phyloP scores from a whole-genome alignment of 2,797 vertebrate genomes.

The Rhinophrynus dorsalis region DNA sequence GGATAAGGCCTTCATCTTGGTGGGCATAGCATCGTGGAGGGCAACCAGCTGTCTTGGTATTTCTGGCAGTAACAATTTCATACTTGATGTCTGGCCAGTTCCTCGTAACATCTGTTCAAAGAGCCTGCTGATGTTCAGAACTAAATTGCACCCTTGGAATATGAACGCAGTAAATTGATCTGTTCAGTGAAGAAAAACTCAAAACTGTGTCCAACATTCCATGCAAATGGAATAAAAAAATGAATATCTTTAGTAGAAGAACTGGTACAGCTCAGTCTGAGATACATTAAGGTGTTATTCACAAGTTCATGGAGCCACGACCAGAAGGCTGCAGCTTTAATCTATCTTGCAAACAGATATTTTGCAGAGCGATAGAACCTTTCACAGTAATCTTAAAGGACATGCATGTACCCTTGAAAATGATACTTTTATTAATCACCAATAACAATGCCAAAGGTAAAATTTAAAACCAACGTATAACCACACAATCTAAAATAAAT shows the following conservation, averaged over 20 bases:
- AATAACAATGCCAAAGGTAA: too few species aligned
- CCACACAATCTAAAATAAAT: too few species aligned
- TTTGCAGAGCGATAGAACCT: too few species aligned
- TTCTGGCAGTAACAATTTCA: conserved; percentile 38
- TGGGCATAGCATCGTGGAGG: conserved; percentile 45
- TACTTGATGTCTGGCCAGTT: conserved; percentile 46
- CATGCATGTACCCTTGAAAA: too few species aligned
- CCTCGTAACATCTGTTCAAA: conserved; percentile 39
- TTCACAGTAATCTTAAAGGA: too few species aligned
- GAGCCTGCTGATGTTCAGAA: conserved; percentile 21
- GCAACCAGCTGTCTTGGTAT: conserved; percentile 41
- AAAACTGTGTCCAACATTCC: conserved; percentile 26
- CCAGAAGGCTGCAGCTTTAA: neutral
- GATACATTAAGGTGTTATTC: neutral
- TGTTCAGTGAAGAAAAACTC: conserved; percentile 21
- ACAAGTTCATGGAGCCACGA: too few species aligned
- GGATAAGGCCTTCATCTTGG: conserved; percentile 22
- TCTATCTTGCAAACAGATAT: neutral
- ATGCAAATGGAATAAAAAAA: conserved; percentile 19
- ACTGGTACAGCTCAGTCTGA: conserved; percentile 1
- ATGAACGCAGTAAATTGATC: conserved; percentile 41
- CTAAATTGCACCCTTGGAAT: conserved; percentile 38
- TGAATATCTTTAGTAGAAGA: conserved; percentile 4
- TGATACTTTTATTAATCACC: too few species aligned
- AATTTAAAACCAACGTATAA: too few species aligned